Evolutionary conservation across 2,797 vertebrate genomes (phyloP).

Genomic region (Telmatherina bonti): DNA sequence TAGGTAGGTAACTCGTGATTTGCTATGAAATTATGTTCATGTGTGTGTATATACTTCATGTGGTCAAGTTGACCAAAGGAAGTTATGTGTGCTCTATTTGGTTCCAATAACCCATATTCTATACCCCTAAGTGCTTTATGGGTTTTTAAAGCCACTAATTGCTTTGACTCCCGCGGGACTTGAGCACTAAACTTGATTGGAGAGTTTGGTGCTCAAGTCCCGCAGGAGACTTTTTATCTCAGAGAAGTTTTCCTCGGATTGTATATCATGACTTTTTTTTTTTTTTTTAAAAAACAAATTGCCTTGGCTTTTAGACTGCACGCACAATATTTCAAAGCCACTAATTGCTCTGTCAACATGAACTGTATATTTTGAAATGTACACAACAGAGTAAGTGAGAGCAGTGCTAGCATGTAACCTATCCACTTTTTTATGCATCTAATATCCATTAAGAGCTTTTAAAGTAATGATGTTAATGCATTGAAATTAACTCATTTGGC

Average conservation of each 20-base stretch:
- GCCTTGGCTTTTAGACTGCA: constrained; percentile 20
- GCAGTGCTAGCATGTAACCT: constrained; percentile 18
- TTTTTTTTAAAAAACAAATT: constrained; percentile 10
- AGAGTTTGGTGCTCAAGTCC: no score
- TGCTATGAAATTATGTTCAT: background rate
- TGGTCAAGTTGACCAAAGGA: constrained; percentile 37
- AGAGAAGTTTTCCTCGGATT: constrained; percentile 29
- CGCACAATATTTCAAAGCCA: constrained; percentile 20
- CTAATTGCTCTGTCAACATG: constrained; percentile 38
- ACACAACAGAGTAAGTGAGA: constrained; percentile 16
- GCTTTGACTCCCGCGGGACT: constrained; percentile 36
- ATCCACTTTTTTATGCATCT: background rate
- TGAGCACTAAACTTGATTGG: constrained; percentile 28
- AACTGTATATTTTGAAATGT: constrained; percentile 1
- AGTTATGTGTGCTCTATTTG: constrained; percentile 8
- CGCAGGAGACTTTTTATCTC: no score
- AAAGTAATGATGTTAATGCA: constrained; percentile 4
- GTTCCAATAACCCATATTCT: constrained; percentile 47
- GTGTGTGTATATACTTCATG: constrained; percentile 9
- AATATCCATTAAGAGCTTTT: constrained; percentile 17
- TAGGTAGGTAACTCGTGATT: constrained; percentile 7
- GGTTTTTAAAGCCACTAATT: constrained; percentile 54
- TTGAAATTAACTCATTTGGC: constrained; percentile 27
- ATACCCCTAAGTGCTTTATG: constrained; percentile 28
- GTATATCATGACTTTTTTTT: background rate